phyloP scores from a whole-genome alignment of 37 sponge, comb jelly and placozoan species.

The Spongilla lacustris region DNA sequence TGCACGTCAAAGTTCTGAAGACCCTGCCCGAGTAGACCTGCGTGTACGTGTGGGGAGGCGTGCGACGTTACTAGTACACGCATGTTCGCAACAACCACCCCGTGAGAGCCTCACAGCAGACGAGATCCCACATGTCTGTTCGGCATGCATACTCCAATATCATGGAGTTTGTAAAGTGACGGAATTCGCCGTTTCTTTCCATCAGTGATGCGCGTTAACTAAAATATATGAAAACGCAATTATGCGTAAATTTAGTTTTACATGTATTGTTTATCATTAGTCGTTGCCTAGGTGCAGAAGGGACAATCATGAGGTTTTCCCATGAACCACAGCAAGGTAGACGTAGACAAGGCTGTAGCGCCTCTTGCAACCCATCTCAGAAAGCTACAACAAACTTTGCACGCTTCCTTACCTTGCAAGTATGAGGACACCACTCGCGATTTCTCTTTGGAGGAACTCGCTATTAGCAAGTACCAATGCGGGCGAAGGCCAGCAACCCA shows the following conservation, averaged over 20 bases:
- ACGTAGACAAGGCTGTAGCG: not conserved
- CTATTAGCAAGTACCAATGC: not conserved
- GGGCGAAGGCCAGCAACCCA: not conserved
- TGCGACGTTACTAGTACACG: not conserved
- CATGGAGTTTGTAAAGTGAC: not conserved
- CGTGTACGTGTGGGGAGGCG: constrained; percentile 18
- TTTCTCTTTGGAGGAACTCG: not conserved
- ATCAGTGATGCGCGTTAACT: not conserved
- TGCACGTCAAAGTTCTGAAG: constrained; percentile 4
- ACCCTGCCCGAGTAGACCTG: constrained; percentile 2
- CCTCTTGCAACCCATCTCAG: not conserved
- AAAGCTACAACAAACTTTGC: not conserved
- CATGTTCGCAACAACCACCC: not conserved
- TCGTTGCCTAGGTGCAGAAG: not conserved
- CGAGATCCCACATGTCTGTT: not conserved
- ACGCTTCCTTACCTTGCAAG: not conserved
- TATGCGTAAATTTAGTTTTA: not conserved
- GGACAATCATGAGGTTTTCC: not conserved
- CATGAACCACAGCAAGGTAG: not conserved
- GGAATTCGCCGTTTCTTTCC: not conserved
- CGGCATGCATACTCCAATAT: not conserved
- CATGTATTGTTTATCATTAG: not conserved
- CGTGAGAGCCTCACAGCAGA: not conserved
- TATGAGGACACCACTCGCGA: not conserved
- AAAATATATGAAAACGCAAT: not conserved